Base-by-base conservation (phyloP, 2,797 vertebrate genomes). In the Zalophus californianus region DNA sequence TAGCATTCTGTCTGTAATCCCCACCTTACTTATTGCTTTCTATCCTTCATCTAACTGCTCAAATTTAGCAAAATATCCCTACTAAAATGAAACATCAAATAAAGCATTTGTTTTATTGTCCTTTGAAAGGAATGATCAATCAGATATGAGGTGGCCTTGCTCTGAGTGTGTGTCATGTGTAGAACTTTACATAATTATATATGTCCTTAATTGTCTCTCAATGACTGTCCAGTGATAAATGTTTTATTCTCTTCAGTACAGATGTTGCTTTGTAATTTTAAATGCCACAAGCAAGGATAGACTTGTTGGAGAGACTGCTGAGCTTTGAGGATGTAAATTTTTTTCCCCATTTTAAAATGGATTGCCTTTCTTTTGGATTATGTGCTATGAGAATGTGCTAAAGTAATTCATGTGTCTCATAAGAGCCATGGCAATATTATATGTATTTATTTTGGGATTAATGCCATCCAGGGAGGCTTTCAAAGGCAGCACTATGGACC, bases 401-500 rank as follows among this genome's bases (percentile, higher is more conserved):
- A 96, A 96, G 44, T 83, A 94, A 95, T 85, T 62, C 32, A 66
- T 85, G 50, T 70, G 13, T 90, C 79, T 93, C 78, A 18, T 41
- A 82, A 90, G 60, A 85, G 3, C 50, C 44, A 23, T 35, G 29
- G 44, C 78, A 25, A 95, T 90, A 75, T 90, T 92, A 72, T 91
- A 20, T 58, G 23, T 93, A 50, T 94, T 97, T 97, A 86, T 92
- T 91, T 95, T 27, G 54, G 9, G 54, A 86, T 94, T 77, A 85
- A 75, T 85, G 54, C 11, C 48, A 92, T 78, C 29, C 12, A 60
- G 23, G 41, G 44, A 97, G 38, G 15, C 60, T 94, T 94, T 95
- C 35, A 70, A 97, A 90, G 83, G 48, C 35, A 92, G 25, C 32
- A 77, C 21, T 52, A 2, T 90, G 80, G 66, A 52, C 68, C 48